A percentile compares a stretch with the other conserved stretches of the same genome.
Evolutionary conservation across 2,113 vertebrate species (phyloP).

Genomic region (Tupaia tana): DNA sequence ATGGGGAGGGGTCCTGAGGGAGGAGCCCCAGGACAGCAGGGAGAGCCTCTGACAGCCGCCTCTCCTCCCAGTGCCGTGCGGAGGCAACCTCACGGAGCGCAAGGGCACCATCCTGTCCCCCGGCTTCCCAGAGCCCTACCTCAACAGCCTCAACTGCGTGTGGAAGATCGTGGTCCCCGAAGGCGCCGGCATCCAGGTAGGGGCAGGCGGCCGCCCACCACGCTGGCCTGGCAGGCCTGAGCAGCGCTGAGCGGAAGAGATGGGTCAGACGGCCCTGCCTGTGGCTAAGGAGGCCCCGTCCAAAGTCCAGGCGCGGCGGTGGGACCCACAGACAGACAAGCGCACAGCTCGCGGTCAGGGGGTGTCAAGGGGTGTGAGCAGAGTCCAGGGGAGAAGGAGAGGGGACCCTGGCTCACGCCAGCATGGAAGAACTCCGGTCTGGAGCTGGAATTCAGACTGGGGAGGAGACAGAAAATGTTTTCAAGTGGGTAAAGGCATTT

Average conservation of each 20-base stretch:
- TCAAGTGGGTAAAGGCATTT: neutral
- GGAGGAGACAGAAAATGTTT: neutral
- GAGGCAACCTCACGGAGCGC: conserved; percentile 95
- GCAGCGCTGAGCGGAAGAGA: neutral
- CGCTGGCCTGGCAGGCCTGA: neutral
- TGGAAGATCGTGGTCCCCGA: conserved; percentile 98
- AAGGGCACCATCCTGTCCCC: conserved; percentile 97
- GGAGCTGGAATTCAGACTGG: neutral
- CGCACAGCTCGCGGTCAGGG: neutral
- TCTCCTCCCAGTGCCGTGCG: conserved; percentile 92
- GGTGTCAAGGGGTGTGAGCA: neutral
- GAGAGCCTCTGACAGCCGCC: conserved; percentile 43
- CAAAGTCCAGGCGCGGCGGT: neutral
- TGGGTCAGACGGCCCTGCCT: neutral
- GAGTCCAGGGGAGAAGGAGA: neutral
- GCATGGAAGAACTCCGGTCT: neutral
- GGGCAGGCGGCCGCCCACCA: neutral
- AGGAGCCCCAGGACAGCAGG: neutral
- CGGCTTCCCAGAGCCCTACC: conserved; percentile 97
- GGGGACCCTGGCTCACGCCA: neutral
- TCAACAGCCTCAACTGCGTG: conserved; percentile 98
- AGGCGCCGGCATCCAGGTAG: conserved; percentile 98
- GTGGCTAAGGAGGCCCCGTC: neutral
- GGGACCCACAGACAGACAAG: neutral
- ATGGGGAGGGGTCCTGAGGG: neutral